Conservation (phyloP, 1,140 invertebrate genomes). For the Bacillus rossius region DNA sequence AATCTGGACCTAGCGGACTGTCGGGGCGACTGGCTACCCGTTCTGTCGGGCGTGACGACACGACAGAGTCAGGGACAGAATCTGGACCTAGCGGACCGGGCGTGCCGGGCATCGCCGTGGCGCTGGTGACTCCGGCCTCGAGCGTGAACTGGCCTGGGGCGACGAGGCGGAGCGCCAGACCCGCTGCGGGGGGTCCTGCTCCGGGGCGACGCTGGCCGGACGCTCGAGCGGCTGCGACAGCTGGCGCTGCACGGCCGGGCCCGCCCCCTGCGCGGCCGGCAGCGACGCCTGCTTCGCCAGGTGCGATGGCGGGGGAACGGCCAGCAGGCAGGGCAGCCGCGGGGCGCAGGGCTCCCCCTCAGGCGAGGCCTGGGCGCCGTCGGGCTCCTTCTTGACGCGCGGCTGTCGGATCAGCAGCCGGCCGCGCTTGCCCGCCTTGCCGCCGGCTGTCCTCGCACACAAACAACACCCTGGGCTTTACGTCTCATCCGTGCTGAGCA, state of each 20-base stretch:
- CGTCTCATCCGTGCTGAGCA: neutral
- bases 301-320: constrained; percentile 50
- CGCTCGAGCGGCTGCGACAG: constrained; percentile 42
- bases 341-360: constrained; percentile 47
- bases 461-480: neutral
- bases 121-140: too few species aligned
- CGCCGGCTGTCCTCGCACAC: too few species aligned
- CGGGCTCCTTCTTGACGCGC: constrained; percentile 56
- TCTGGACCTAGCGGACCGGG: too few species aligned
- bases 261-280: constrained; percentile 37
- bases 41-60: too few species aligned
- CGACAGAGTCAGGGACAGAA: too few species aligned
- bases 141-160: constrained; percentile 11
- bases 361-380: constrained; percentile 46
- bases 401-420: constrained; percentile 58
- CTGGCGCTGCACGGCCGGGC: constrained; percentile 44
- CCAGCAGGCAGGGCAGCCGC: constrained; percentile 44
- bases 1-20: too few species aligned
- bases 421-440: constrained; percentile 42
- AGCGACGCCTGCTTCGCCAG: constrained; percentile 61
- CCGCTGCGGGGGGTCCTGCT: neutral
- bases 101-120: too few species aligned
- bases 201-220: constrained; percentile 10
- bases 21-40: too few species aligned
- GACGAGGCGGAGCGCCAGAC: constrained; percentile 7